Conservation (phyloP, 2,113 vertebrate species). For the Cottus gobio region DNA sequence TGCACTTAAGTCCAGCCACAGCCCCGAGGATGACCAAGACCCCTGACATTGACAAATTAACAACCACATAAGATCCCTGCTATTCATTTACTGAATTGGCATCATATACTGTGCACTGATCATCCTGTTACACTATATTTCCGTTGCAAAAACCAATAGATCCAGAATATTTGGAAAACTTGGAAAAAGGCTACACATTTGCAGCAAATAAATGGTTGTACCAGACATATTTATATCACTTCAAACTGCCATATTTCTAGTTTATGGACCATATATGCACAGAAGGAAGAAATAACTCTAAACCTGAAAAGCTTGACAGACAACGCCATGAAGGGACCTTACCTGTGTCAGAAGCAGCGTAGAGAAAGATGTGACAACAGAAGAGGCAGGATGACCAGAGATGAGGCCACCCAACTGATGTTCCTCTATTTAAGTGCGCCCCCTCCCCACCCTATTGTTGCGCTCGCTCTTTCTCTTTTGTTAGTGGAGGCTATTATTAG, state of each 20-base stretch:
- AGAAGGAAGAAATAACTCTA: neutral
- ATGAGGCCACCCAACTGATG: conserved; percentile 43
- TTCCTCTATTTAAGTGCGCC: conserved; percentile 74
- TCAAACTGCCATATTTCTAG: neutral
- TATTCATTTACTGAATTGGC: neutral
- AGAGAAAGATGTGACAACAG: conserved; percentile 19
- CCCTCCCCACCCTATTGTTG: conserved; percentile 66
- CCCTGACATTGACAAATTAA: neutral
- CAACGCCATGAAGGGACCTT: conserved; percentile 31
- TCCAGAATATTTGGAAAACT: neutral
- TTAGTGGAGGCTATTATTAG: conserved; percentile 82
- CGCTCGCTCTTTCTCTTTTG: conserved; percentile 58
- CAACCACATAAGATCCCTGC: neutral
- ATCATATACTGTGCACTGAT: neutral
- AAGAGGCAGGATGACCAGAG: conserved; percentile 38
- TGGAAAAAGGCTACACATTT: neutral
- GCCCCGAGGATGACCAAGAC: neutral
- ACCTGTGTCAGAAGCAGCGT: conserved; percentile 56
- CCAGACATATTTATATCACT: neutral
- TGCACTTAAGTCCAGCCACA: neutral
- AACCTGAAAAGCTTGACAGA: neutral
- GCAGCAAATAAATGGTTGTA: conserved; percentile 1
- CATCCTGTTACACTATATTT: neutral
- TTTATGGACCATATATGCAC: neutral
- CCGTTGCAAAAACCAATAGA: neutral